Percentiles rank a stretch among this genome's conserved stretches.
phyloP scores from a whole-genome alignment of 1,140 invertebrate genomes.

The Aradophagus sp. region DNA sequence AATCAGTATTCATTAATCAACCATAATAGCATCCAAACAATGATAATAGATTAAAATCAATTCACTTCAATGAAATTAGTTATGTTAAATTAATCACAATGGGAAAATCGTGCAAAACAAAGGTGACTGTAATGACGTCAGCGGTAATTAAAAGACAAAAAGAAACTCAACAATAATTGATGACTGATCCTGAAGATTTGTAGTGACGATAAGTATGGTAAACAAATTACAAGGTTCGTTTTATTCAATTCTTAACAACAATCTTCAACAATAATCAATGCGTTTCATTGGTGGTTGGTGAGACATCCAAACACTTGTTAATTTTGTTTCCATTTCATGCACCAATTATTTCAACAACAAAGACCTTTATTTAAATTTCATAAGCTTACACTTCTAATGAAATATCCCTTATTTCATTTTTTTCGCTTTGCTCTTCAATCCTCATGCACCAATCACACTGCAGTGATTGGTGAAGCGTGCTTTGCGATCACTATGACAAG shows the following conservation, averaged over 20 bases:
- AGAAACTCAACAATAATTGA: not conserved
- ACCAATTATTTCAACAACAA: constrained; percentile 10
- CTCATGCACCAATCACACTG: constrained; percentile 42
- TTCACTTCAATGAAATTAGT: constrained; percentile 25
- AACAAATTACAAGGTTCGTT: not conserved
- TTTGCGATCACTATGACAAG: constrained; percentile 51
- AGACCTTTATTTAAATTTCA: constrained; percentile 6
- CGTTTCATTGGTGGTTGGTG: not conserved
- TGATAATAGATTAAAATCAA: constrained; percentile 16
- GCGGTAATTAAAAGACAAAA: not conserved
- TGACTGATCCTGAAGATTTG: constrained; percentile 7
- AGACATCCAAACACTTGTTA: too few relatives aligned
- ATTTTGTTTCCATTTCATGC: constrained; percentile 17
- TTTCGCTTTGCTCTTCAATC: constrained; percentile 45
- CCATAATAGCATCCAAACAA: too few relatives aligned
- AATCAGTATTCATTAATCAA: too few relatives aligned
- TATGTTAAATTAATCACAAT: constrained; percentile 26
- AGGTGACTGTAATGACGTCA: constrained; percentile 3
- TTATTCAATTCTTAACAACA: too few relatives aligned
- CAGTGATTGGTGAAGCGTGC: constrained; percentile 34
- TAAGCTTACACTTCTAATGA: constrained; percentile 47
- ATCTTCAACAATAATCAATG: too few relatives aligned
- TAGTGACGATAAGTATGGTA: not conserved
- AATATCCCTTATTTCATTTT: constrained; percentile 46
- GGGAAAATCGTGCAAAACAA: constrained; percentile 11